A percentile compares a stretch with the other conserved stretches of the same genome.
These are phyloP conservation scores for Antitype chi DNA, from an alignment of 2,888 invertebrate genomes.

Conservation along the genomic window DNA sequence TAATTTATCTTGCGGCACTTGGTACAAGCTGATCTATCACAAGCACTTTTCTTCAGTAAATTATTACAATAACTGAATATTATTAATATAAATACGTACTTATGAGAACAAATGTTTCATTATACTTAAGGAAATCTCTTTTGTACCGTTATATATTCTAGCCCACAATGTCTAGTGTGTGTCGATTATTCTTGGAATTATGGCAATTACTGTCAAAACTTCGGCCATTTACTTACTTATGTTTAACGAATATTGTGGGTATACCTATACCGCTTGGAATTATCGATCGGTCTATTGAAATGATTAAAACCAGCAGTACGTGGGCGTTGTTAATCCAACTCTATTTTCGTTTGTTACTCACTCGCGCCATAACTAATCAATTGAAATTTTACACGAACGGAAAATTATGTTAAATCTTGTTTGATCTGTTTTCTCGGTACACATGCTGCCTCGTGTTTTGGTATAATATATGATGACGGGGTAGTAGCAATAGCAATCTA, in stretches of 20 bases:
- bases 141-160: constrained; percentile 36
- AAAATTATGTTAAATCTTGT: constrained; percentile 23
- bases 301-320: constrained; percentile 62
- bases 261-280: constrained; percentile 66
- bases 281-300: constrained; percentile 68
- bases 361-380: constrained; percentile 27
- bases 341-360: constrained; percentile 20
- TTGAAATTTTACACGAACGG: constrained; percentile 33
- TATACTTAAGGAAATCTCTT: constrained; percentile 32
- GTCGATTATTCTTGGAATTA: constrained; percentile 66
- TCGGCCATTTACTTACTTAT: constrained; percentile 72
- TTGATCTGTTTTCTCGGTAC: constrained; percentile 20
- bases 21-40: constrained; percentile 21
- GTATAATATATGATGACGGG: constrained; percentile 29
- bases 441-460: constrained; percentile 33
- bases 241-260: constrained; percentile 68
- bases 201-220: constrained; percentile 78
- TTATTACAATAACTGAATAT: constrained; percentile 15
- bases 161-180: constrained; percentile 47
- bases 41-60: constrained; percentile 16
- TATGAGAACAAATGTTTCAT: constrained; percentile 46
- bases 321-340: constrained; percentile 29
- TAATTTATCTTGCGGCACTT: constrained; percentile 16
- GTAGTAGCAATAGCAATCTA: constrained; percentile 39
- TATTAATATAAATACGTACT: constrained; percentile 37